Conservation (phyloP, 2,113 vertebrate species). For the Halcyon malimbica region DNA sequence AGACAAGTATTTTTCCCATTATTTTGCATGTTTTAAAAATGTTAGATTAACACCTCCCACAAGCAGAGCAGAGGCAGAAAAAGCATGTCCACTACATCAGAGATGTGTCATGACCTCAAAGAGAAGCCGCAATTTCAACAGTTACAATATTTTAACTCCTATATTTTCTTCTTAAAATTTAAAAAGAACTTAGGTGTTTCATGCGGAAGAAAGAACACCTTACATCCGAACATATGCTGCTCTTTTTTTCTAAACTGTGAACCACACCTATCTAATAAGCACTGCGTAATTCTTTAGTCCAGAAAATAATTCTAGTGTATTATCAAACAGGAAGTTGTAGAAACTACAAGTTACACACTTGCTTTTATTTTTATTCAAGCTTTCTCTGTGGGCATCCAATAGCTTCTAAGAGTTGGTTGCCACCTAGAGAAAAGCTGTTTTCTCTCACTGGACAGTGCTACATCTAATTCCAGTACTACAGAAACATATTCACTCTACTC, state of each 20-base stretch:
- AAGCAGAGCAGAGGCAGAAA: background rate
- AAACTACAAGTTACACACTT: background rate
- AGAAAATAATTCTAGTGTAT: background rate
- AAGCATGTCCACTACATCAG: background rate
- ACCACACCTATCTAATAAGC: background rate
- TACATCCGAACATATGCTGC: background rate
- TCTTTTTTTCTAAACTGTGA: background rate
- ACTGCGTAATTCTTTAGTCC: background rate
- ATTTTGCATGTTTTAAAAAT: background rate
- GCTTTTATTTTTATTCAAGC: background rate
- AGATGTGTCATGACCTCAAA: background rate
- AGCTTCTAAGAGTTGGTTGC: background rate
- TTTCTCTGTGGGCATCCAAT: background rate
- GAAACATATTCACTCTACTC: background rate
- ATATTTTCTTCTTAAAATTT: background rate
- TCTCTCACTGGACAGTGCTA: background rate
- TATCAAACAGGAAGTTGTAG: background rate
- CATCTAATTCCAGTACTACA: background rate
- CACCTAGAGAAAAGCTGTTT: background rate
- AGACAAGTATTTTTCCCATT: background rate
- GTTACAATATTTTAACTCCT: background rate
- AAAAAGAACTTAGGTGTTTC: background rate
- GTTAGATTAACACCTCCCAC: fast-evolving
- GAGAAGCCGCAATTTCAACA: background rate
- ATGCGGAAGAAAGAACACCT: background rate